These are phyloP conservation scores for Sebastes hopkinsi DNA, from an alignment of 2,797 vertebrate species.

Conservation along the genomic window DNA sequence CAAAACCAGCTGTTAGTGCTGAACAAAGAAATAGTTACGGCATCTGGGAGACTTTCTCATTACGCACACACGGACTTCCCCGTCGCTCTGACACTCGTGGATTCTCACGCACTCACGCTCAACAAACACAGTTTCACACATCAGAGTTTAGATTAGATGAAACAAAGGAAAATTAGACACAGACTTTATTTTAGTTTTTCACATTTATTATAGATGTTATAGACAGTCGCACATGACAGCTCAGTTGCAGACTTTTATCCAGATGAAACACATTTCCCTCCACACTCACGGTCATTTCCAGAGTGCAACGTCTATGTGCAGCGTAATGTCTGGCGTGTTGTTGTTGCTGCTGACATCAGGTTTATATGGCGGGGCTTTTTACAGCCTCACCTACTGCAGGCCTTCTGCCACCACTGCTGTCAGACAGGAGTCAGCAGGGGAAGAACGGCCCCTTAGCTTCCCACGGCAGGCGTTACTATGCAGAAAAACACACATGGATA, in stretches of 20 bases:
- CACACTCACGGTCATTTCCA: constrained; percentile 30
- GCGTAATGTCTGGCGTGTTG: constrained; percentile 71
- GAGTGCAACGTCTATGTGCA: constrained; percentile 34
- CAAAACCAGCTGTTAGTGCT: constrained; percentile 73
- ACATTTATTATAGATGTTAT: not conserved
- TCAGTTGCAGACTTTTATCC: constrained; percentile 54
- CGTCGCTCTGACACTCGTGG: not conserved
- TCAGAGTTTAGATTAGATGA: not conserved
- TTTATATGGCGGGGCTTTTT: constrained; percentile 73
- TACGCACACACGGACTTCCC: constrained; percentile 39
- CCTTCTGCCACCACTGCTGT: constrained; percentile 54
- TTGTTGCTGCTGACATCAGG: constrained; percentile 60
- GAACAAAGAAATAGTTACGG: constrained; percentile 71
- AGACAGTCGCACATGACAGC: constrained; percentile 4
- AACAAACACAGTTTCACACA: constrained; percentile 17
- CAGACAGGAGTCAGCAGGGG: constrained; percentile 66
- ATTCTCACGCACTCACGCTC: constrained; percentile 17
- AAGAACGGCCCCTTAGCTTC: constrained; percentile 36
- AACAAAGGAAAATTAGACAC: not conserved
- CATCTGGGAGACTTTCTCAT: constrained; percentile 66
- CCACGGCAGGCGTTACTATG: constrained; percentile 12
- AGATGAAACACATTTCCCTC: constrained; percentile 70
- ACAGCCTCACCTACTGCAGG: constrained; percentile 51
- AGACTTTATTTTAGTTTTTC: not conserved
- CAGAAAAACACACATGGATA: constrained; percentile 1